These are phyloP conservation scores for Tetranychus piercei DNA, from an alignment of 2,888 invertebrate species.

Conservation along the genomic window DNA sequence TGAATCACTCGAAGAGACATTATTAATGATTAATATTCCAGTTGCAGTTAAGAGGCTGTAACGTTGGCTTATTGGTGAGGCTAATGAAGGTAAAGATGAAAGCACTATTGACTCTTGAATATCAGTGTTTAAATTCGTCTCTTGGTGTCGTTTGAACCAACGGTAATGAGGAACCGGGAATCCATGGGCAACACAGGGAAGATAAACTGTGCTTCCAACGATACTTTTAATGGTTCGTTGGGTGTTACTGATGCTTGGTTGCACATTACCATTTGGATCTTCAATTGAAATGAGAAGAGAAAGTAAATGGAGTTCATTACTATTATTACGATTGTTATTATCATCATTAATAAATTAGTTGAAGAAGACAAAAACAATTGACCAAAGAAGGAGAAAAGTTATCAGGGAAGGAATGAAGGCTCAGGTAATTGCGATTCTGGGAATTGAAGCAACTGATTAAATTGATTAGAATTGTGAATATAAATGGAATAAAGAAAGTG, in stretches of 20 bases:
- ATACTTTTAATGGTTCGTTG: neutral
- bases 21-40: slow-evolving; percentile 9
- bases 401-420: too few species aligned
- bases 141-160: neutral
- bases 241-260: neutral
- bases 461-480: too few species aligned
- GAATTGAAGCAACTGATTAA: too few species aligned
- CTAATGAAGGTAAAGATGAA: neutral
- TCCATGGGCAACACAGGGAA: slow-evolving; percentile 4
- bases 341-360: too few species aligned
- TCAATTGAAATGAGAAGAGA: too few species aligned
- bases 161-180: slow-evolving; percentile 6
- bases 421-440: too few species aligned
- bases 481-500: neutral
- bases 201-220: neutral
- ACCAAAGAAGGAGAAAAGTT: too few species aligned
- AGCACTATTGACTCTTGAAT: neutral
- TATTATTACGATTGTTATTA: too few species aligned
- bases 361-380: too few species aligned
- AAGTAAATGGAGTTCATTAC: too few species aligned
- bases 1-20: slow-evolving; percentile 3
- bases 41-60: neutral
- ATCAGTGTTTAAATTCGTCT: neutral
- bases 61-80: neutral
- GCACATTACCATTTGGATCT: slow-evolving; percentile 1